Base-by-base conservation (phyloP, 1,140 invertebrate species). In the Coelopa frigida region DNA sequence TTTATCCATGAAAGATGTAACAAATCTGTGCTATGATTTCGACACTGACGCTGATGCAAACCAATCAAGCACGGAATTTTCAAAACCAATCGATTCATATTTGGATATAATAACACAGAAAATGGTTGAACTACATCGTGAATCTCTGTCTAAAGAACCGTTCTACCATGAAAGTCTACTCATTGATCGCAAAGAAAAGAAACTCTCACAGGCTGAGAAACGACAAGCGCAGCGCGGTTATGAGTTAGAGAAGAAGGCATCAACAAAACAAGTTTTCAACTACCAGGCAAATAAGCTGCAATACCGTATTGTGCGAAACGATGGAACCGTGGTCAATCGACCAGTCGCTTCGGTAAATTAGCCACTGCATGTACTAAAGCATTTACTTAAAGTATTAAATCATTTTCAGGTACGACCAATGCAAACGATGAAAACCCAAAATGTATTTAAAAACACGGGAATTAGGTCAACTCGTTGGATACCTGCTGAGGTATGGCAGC, bases 141-240 rank as follows among this genome's bases (percentile, higher is more conserved):
- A 78, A n/a, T 68, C 82, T 20, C 70, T 95, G 14, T 86, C 84
- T 3, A 88, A 89, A 66, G 83, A 89, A 60, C 96, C 95, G 0
- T 98, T 98, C 72, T 86, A 94, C 55, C 96, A 99, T 65, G 96
- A 99, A 71, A 95, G 92, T 17, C 72, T 98, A 26, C 74, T 99
- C 5, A 85, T 98, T 3, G 96, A 98, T 71, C 78, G 91, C 24
- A 95, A 97, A 62, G 94, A 98, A 56, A 87, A 95, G 58, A 92
- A 94, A 58, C 73, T 99, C 11, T 96, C 92, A 3, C 88, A 91
- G 63, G 85, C 89, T 21, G 96, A 99, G 66, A 98, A 98, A 67
- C 74, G 88, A 52, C 73, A 96, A 35, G 96, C 95, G 1, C 87
- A 93, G 60, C 76, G 91, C 55, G 87, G 90, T 54, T 98, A 98